These are phyloP conservation scores for Agriopis leucophaearia DNA, from an alignment of 2,888 invertebrate species.

Conservation along the genomic window DNA sequence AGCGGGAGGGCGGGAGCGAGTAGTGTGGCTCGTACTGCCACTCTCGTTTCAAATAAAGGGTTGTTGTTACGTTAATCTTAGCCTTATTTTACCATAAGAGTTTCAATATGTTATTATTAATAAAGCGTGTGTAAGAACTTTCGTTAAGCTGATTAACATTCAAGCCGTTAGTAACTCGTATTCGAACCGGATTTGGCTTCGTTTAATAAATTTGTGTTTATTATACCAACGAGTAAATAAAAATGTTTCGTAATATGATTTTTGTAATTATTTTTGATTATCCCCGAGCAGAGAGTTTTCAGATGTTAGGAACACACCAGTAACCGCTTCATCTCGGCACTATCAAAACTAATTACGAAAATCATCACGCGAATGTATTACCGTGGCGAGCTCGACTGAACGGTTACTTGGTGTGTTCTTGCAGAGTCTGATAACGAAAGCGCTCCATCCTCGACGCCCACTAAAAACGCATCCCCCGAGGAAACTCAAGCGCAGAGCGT, in stretches of 20 bases:
- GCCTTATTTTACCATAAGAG: slow-evolving; percentile 76
- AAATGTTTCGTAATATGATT: slow-evolving; percentile 85
- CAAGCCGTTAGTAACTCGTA: slow-evolving; percentile 75
- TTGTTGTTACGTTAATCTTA: slow-evolving; percentile 84
- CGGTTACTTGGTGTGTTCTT: slow-evolving; percentile 88
- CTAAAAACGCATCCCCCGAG: slow-evolving; percentile 64
- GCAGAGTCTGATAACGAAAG: slow-evolving; percentile 93
- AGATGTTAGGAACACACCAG: slow-evolving; percentile 78
- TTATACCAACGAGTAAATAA: slow-evolving; percentile 85
- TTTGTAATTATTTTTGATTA: slow-evolving; percentile 85
- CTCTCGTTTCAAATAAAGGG: slow-evolving; percentile 76
- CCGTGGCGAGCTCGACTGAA: slow-evolving; percentile 61
- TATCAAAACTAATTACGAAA: slow-evolving; percentile 85
- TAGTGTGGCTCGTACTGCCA: slow-evolving; percentile 29
- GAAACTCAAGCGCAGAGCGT: slow-evolving; percentile 61
- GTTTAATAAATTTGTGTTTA: slow-evolving; percentile 84
- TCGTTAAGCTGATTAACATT: slow-evolving; percentile 77
- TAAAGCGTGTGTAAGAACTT: slow-evolving; percentile 77
- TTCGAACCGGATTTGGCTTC: slow-evolving; percentile 78
- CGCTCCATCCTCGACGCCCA: slow-evolving; percentile 88
- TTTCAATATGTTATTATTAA: slow-evolving; percentile 76
- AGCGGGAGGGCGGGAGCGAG: neutral
- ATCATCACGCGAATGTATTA: slow-evolving; percentile 62
- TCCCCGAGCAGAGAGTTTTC: slow-evolving; percentile 70
- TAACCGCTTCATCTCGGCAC: slow-evolving; percentile 56